phyloP scores from a whole-genome alignment of 2,888 invertebrate genomes.

The Nomada ferruginata region DNA sequence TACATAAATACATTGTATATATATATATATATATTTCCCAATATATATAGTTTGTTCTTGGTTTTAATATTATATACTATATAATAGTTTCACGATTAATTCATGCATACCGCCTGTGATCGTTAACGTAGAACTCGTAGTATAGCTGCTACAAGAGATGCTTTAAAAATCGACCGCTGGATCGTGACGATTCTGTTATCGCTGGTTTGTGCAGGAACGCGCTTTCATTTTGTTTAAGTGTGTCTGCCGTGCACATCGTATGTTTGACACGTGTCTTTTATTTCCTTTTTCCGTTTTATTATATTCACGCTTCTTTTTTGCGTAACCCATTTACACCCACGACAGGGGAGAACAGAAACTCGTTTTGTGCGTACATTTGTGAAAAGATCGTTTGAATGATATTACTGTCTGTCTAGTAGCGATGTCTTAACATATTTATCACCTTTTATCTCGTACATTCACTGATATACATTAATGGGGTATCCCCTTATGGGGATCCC shows the following conservation, averaged over 20 bases:
- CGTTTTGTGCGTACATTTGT: not conserved
- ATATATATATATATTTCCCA: not conserved
- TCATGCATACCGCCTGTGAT: conserved; percentile 79
- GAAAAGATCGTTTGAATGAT: not conserved
- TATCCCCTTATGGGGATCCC: too few relatives aligned
- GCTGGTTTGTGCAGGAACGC: conserved; percentile 51
- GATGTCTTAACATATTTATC: too few relatives aligned
- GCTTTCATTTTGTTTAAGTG: conserved; percentile 37
- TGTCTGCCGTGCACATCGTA: conserved; percentile 19
- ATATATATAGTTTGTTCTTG: conserved; percentile 1
- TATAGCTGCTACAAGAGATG: conserved; percentile 67
- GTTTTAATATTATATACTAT: conserved; percentile 33
- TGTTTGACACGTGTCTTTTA: conserved; percentile 13
- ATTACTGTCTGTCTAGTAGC: too few relatives aligned
- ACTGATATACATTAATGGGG: too few relatives aligned
- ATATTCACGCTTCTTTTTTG: not conserved
- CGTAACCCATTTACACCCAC: conserved; percentile 17
- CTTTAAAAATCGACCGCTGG: conserved; percentile 59
- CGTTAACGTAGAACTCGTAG: conserved; percentile 71
- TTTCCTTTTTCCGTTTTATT: not conserved
- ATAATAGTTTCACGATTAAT: conserved; percentile 50
- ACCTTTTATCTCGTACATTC: too few relatives aligned
- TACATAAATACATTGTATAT: conserved; percentile 12
- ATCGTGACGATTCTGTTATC: conserved; percentile 57
- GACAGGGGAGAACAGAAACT: not conserved